phyloP scores from a whole-genome alignment of 2,797 vertebrate species.

The Brachyalestes nurse region DNA sequence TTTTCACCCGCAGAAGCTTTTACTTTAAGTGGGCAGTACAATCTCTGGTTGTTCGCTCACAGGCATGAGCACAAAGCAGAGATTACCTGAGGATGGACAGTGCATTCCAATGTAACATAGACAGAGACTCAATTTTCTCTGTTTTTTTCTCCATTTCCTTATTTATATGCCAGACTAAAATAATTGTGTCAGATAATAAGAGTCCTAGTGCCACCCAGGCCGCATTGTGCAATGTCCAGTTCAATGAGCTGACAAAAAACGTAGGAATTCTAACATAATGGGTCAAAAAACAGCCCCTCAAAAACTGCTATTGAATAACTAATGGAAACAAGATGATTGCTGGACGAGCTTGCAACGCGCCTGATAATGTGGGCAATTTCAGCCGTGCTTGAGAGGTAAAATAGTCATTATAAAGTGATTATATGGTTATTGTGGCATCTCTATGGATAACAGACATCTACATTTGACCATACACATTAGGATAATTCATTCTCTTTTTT shows the following conservation, averaged over 20 bases:
- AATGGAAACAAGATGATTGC: slow-evolving; percentile 1
- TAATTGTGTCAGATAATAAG: too few species aligned
- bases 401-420: slow-evolving; percentile 21
- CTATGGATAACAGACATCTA: background rate
- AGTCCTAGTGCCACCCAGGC: background rate
- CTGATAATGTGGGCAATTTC: background rate
- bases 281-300: background rate
- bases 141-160: background rate
- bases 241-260: background rate
- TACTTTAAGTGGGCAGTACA: background rate
- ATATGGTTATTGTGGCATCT: background rate
- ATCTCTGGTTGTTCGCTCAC: background rate
- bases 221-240: background rate
- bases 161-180: slow-evolving; percentile 23
- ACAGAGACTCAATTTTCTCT: background rate
- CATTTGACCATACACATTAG: background rate
- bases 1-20: background rate
- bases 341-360: background rate
- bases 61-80: background rate
- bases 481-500: too few species aligned
- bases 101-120: background rate
- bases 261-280: background rate
- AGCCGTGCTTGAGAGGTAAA: background rate
- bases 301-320: slow-evolving; percentile 20
- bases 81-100: background rate